Conservation (phyloP, 2,888 invertebrate genomes). For the Eustalomyia histrio region DNA sequence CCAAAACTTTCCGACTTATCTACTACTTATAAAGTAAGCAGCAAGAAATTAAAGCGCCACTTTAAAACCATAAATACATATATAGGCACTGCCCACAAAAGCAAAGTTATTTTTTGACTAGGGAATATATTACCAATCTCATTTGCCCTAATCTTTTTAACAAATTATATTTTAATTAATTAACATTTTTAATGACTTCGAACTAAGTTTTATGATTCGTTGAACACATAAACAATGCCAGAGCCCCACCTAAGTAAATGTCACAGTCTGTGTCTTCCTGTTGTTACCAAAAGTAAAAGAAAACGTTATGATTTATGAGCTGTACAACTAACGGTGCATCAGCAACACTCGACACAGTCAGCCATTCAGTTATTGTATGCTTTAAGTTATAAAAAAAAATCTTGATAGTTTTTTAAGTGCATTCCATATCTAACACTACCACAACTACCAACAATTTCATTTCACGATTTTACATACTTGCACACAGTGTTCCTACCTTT, state of each 20-base stretch:
- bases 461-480: slow-evolving; percentile 2
- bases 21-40: no score
- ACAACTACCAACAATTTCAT: slow-evolving; percentile 20
- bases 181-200: slow-evolving; percentile 8
- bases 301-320: slow-evolving; percentile 53
- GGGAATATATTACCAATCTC: neutral
- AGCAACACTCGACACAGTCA: slow-evolving; percentile 25
- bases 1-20: no score
- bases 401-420: slow-evolving; percentile 36
- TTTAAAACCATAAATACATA: no score
- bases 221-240: neutral
- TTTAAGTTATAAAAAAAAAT: slow-evolving; percentile 29
- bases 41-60: no score
- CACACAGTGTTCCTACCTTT: slow-evolving; percentile 29
- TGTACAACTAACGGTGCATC: slow-evolving; percentile 40
- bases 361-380: neutral
- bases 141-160: neutral
- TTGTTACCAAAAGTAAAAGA: slow-evolving; percentile 20
- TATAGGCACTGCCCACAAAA: no score
- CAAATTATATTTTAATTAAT: slow-evolving; percentile 19
- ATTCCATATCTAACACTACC: slow-evolving; percentile 52
- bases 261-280: slow-evolving; percentile 32
- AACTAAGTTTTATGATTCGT: neutral
- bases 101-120: no score
- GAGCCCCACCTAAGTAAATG: slow-evolving; percentile 38